Evolutionary conservation across 2,113 vertebrate genomes (phyloP).

Genomic region (Odocoileus hemionus): DNA sequence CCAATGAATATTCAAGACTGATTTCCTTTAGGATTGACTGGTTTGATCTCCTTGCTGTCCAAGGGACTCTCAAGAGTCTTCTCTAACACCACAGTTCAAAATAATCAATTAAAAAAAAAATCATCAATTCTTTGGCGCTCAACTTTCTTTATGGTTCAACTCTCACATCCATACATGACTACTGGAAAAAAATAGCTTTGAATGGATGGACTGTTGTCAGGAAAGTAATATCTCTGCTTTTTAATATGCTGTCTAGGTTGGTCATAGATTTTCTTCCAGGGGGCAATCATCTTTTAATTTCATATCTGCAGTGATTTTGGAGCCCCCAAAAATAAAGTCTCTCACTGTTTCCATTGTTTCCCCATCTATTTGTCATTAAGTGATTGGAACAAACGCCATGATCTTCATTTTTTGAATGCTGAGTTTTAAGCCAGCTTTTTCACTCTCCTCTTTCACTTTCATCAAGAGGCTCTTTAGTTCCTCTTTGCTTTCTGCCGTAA

Average conservation of each 20-base stretch:
- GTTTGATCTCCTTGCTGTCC: neutral
- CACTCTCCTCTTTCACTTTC: neutral
- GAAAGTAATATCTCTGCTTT: neutral
- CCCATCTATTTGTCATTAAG: neutral
- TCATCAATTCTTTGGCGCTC: fast-evolving
- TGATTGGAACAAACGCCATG: neutral
- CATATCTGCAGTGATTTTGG: neutral
- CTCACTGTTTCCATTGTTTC: neutral
- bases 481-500: neutral
- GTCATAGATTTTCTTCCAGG: neutral
- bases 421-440: neutral
- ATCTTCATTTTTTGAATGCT: neutral
- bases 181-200: neutral
- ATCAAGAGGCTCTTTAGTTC: neutral
- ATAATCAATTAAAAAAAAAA: neutral
- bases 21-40: neutral
- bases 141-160: neutral
- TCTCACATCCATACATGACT: neutral
- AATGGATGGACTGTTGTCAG: fast-evolving
- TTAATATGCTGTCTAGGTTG: neutral
- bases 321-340: neutral
- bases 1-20: neutral
- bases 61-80: neutral
- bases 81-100: neutral
- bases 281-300: neutral